Evolutionary conservation across 2,888 invertebrate species (phyloP), one percentile per base, ranked within the genome.

Genomic region (Euzetes globulus): DNA sequence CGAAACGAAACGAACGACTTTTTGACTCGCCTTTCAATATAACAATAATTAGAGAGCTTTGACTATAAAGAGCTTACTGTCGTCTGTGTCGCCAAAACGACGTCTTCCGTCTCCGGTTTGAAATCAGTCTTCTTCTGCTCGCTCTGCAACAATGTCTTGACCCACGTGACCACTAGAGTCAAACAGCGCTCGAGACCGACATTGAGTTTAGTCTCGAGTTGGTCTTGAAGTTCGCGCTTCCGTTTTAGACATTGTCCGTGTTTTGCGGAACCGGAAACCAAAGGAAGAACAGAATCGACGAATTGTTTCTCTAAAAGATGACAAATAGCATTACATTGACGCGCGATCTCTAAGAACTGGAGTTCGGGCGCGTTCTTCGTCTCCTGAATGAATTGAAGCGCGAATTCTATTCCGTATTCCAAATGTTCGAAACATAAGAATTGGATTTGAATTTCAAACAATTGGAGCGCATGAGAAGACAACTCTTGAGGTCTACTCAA

Each of bases 81-180:
- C 19, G 95, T 92, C 2, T 91, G 58, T 1, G 72, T 27, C 17
- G 71, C 25, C 15, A 77, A 47, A 41, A 27, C 79, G 25, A 80
- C 79, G 47, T 92, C 92, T 55, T 79, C 79, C 4, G 77, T 76
- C 80, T 97, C 86, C 11, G 86, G 85, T 77, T 83, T 84, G 80
- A 86, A 98, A 84, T 98, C 98, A 0, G 90, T 91, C 83, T 95
- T 96, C 84, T 91, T 94, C 84, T 99, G 98, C 82, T 98, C 96
- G 0, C 88, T 88, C 82, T 92, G 91, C 25, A 99, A 85, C 80
- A 94, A 90, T 74, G 91, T 86, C 82, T 91, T 91, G 0, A 94
- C 91, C 92, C 95, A 98, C 71, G 92, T 91, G 76, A 92, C 88
- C 29, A 96, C 88, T 0, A 95, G 91, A 77, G 90, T 89, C 73